phyloP scores from a whole-genome alignment of 2,797 vertebrate genomes.

The Notoglanidium macrostoma region DNA sequence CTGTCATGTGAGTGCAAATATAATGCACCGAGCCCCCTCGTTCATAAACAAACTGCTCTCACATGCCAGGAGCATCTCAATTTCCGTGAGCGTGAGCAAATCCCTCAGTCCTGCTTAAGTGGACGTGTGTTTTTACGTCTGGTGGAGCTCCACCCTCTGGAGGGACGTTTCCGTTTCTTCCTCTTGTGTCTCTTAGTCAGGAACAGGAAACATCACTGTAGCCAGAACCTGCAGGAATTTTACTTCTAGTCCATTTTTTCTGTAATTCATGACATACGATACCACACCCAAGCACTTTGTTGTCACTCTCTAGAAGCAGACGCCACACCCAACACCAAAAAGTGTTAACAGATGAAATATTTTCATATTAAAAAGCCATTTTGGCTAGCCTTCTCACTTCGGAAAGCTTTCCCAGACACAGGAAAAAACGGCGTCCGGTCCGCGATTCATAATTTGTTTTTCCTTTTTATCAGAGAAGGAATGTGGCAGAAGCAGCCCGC shows the following conservation, averaged over 20 bases:
- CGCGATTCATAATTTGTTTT: neutral
- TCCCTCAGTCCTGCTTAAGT: slow-evolving; percentile 31
- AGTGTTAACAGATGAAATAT: slow-evolving; percentile 34
- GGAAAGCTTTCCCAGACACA: neutral
- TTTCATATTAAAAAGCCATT: slow-evolving; percentile 36
- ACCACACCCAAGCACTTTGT: slow-evolving; percentile 50
- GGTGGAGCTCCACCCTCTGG: neutral
- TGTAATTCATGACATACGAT: slow-evolving; percentile 21
- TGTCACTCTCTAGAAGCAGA: slow-evolving; percentile 37
- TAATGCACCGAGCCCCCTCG: neutral
- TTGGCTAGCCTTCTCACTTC: neutral
- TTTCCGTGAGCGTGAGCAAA: neutral
- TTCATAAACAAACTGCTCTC: slow-evolving; percentile 23
- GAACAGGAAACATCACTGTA: slow-evolving; percentile 1
- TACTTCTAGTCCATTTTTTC: slow-evolving; percentile 21
- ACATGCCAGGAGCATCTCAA: neutral
- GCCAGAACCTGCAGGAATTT: slow-evolving; percentile 45
- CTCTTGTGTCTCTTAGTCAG: neutral
- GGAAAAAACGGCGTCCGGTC: neutral
- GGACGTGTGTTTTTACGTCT: slow-evolving; percentile 27
- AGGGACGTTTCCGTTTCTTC: slow-evolving; percentile 18
- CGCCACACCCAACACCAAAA: slow-evolving; percentile 38
- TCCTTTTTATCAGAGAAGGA: neutral
- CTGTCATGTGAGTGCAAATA: slow-evolving; percentile 7
- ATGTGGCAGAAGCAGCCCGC: neutral